Base-by-base conservation (phyloP, 2,888 invertebrate genomes). In the Eurois occulta region DNA sequence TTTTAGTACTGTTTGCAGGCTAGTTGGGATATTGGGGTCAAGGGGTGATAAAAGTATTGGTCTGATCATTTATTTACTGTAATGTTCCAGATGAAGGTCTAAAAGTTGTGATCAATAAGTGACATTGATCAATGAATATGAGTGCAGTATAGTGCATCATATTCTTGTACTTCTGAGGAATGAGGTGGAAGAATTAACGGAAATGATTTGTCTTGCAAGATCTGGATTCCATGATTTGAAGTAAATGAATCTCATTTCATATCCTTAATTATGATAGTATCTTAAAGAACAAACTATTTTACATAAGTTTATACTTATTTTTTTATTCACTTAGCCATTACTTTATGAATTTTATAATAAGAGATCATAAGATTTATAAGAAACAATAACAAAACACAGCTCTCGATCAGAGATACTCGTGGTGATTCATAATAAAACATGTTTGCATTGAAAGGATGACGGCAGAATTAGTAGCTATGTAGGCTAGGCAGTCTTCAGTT, bases 371-470 rank as follows among this genome's bases (percentile, higher is more conserved):
- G 4, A 55, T 46, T 46, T 70, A 55, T 32, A 76, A 18, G 35
- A 35, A 60, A 16, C 66, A 52, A 35, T 62, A 67, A 52, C 28
- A 35, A 52, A 52, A 46, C 28, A 62, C 38, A 43, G 28, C 28
- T 64, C 55, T 58, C 24, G 24, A 69, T 38, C 21, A 70, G 21
- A 76, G n/a, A 75, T 81, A 77, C 0, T 52, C 16, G 28, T 18
- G 5, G n/a, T 46, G 62, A 72, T 60, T 78, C 58, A 69, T 77
- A 60, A 32, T 72, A 32, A 65, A 41, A 71, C 71, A 67, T 32
- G 38, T 79, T 74, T 62, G 52, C 46, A 74, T 67, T 80, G 41
- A 64, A 79, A 72, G 43, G 46, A 43, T 68, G 70, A 62, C 62
- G 58, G 70, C 41, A 64, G 24, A 69, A 66, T 72, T 46, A 38